Base-by-base conservation (phyloP, 1,140 invertebrate species). In the Phthorimaea operculella region DNA sequence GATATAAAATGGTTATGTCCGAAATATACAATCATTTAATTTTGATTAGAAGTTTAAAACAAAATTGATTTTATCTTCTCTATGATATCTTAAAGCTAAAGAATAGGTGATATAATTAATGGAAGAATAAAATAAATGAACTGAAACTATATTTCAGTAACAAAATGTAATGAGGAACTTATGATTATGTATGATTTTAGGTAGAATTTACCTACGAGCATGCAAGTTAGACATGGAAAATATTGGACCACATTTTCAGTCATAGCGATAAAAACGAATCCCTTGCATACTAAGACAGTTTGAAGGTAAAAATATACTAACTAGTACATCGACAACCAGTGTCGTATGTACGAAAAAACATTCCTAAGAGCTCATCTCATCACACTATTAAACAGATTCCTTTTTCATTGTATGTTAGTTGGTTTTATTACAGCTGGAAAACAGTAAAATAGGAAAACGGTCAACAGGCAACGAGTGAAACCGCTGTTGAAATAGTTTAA, bases 11-110 rank as follows among this genome's bases (percentile, higher is more conserved):
- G 49, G 57, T 74, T 73, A 74, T 70, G 69, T 77, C 72, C 71
- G 72, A 79, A 79, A 82, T 82, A 83, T 83, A 80, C 74, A 80
- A 65, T 75, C 66, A 77, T 73, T 74, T 70, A 79, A 79, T 76
- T 79, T 79, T 74, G 70, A 78, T 78, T 74, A 57, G 42, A 60
- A 63, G 55, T 60, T 28, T 73, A 74, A 74, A 77, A 74, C 59
- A 65, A 75, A 75, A 69, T 79, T 79, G 75, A 81, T 81, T 83
- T 70, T 62, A 62, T 58, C 54, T 57, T 56, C 67, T 72, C 54
- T 72, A 51, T 68, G 64, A 72, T 76, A 57, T 68, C 68, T 68
- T 77, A 79, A 59, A 63, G 57, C 69, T 74, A 76, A 60, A 21
- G 58, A 68, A 65, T 66, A 77, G n/a, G 63, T 63, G 61, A 71